Base-by-base conservation (phyloP, 2,888 invertebrate species). In the Embidobia sp. region DNA sequence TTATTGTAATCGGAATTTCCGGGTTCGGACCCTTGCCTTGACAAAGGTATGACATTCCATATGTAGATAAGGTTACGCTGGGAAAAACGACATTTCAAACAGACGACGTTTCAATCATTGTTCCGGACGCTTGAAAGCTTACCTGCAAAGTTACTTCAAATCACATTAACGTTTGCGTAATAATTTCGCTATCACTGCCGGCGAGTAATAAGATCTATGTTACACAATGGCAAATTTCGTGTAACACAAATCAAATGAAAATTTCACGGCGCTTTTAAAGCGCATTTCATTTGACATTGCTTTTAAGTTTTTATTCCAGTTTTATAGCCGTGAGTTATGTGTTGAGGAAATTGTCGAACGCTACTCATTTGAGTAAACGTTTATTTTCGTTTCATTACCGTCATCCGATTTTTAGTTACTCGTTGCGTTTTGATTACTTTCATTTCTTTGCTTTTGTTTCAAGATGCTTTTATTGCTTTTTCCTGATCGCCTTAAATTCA, bases 11-110 rank as follows among this genome's bases (percentile, higher is more conserved):
- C 61, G 46, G 46, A 61, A 70, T 70, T 70, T 61, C 70, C 61
- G 53, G 53, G 35, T 61, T 61, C 48, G 46, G 55, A 55, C 72
- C 46, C 55, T 63, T 48, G 35, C 22, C 61, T 48, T 72, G 63
- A 63, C 72, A 72, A 72, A 72, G 61, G 63, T 63, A 72, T 72
- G 63, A 55, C 72, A 55, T 72, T 63, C 55, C 63, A 72, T 72
- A 72, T 63, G 63, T 27, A 72, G 55, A 72, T 72, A 42, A 61
- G 29, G 51, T 59, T 59, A 51, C 53, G 10, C 51, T 51, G 46
- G 35, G 70, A 61, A 61, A 70, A 69, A 67, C 49, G 49, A 46
- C 70, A 19, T 51, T 59, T 61, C 59, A 46, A 61, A 46, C 53
- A 37, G 11, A 44, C 44, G 10, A 46, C 33, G 31, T 46, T 70